These are phyloP conservation scores for Gibbula magus DNA, from an alignment of 2,888 invertebrate species.

Conservation along the genomic window DNA sequence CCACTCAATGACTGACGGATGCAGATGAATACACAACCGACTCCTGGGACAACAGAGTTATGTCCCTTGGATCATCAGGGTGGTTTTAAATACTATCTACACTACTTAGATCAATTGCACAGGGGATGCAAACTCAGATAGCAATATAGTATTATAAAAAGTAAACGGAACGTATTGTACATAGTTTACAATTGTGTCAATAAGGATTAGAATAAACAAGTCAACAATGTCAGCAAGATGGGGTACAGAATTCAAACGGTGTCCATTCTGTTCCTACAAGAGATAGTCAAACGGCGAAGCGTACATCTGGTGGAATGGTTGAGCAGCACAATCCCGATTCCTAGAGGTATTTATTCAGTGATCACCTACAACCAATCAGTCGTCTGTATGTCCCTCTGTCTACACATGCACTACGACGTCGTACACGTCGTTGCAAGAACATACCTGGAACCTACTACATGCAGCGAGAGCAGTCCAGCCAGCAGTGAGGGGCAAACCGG, in stretches of 20 bases:
- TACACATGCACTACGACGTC: background rate
- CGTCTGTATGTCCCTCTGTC: background rate
- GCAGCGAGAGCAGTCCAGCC: background rate
- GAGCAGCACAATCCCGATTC: background rate
- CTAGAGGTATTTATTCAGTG: constrained; percentile 12
- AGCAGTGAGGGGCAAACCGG: background rate
- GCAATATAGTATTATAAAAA: constrained; percentile 12
- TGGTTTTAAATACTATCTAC: background rate
- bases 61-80: background rate
- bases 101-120: constrained; percentile 15
- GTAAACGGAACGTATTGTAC: constrained; percentile 19
- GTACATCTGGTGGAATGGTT: background rate
- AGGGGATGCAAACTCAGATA: constrained; percentile 13
- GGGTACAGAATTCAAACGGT: background rate
- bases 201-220: constrained; percentile 3
- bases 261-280: background rate
- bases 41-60: background rate
- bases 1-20: background rate
- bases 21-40: constrained; percentile 12
- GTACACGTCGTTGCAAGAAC: too few relatives aligned
- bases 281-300: background rate
- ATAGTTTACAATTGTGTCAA: constrained; percentile 16
- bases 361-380: background rate
- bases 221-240: constrained; percentile 15
- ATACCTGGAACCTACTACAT: too few relatives aligned